These are phyloP conservation scores for Cirrhinus mrigala DNA, from an alignment of 2,797 vertebrate genomes.

Conservation along the genomic window DNA sequence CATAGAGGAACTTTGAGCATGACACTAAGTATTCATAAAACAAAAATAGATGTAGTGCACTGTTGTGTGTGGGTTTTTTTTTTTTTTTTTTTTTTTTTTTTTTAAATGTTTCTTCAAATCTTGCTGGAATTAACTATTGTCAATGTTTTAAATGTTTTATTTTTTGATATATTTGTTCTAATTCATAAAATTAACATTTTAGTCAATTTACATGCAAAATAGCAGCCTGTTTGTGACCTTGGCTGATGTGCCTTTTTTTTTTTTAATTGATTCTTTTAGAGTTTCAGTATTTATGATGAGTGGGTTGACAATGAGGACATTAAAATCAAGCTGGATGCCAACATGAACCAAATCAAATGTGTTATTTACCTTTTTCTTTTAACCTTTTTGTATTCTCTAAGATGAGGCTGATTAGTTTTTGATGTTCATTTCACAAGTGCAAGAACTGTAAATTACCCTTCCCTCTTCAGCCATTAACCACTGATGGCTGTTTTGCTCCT, in stretches of 20 bases:
- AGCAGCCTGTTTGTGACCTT: background rate
- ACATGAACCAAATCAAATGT: slow-evolving; percentile 5
- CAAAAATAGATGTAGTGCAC: background rate
- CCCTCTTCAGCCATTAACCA: background rate
- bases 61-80: too few species aligned
- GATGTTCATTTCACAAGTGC: background rate
- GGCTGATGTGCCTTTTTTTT: background rate
- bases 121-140: background rate
- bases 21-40: slow-evolving; percentile 6
- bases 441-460: background rate
- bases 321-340: slow-evolving; percentile 14
- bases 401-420: background rate
- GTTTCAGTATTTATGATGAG: background rate
- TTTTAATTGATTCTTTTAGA: background rate
- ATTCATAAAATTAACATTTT: background rate
- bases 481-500: background rate
- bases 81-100: background rate
- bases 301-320: slow-evolving; percentile 5
- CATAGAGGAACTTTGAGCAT: background rate
- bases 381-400: background rate
- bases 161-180: background rate
- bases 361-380: background rate
- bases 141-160: background rate
- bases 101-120: background rate
- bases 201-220: background rate